phyloP scores from a whole-genome alignment of 37 sponge, comb jelly and placozoan genomes.

The Aphrocallistes beatrix region DNA sequence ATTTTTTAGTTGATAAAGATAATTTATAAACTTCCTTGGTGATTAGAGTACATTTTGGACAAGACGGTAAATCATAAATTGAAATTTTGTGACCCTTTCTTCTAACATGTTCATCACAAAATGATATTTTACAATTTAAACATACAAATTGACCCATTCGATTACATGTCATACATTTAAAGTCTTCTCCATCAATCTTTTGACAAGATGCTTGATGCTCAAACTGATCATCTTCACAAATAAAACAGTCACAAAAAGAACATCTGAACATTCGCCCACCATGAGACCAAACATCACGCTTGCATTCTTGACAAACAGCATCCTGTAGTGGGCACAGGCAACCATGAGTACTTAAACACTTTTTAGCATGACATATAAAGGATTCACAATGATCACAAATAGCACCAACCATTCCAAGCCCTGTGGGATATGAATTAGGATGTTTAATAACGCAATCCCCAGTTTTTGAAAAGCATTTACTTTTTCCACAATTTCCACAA shows the following conservation, averaged over 20 bases:
- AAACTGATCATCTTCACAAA: conserved; percentile 99
- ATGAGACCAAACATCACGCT: conserved; percentile 87
- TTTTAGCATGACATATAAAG: conserved; percentile 91
- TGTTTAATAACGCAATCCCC: conserved; percentile 97
- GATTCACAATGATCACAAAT: conserved; percentile 99
- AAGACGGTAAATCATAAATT: conserved; percentile 53
- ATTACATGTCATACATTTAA: conserved; percentile 94
- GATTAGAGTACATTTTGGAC: conserved; percentile 86
- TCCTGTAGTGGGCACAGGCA: conserved; percentile 83
- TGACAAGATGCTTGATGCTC: conserved; percentile 99
- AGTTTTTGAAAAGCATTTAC: conserved; percentile 80
- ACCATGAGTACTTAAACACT: conserved; percentile 89
- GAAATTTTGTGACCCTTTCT: conserved; percentile 85
- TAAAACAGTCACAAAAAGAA: conserved; percentile 61
- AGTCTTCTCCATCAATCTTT: conserved; percentile 62
- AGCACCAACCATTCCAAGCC: conserved; percentile 88
- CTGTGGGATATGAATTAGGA: conserved; percentile 57
- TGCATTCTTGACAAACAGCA: conserved; percentile 75
- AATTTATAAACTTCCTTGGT: conserved; percentile 88
- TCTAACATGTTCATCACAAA: conserved; percentile 89
- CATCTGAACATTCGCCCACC: conserved; percentile 90
- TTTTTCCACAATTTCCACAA: conserved; percentile 94
- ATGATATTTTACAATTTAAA: conserved; percentile 86
- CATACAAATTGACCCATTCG: conserved; percentile 79
- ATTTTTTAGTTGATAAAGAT: conserved; percentile 75